Base-by-base conservation (phyloP, 2,888 invertebrate genomes). In the Torymus auratus region DNA sequence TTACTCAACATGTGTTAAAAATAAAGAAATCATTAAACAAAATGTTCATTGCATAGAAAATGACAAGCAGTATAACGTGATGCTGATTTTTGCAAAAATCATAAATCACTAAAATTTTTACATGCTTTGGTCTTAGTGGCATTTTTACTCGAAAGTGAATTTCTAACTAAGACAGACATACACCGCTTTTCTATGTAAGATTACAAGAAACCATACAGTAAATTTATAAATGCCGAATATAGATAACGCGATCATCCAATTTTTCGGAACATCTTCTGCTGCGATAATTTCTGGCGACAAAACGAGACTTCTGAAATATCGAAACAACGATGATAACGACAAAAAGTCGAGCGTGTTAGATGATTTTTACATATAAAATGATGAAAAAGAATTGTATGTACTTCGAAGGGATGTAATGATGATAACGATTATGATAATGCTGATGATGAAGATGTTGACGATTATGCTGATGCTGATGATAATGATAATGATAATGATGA, bases 331-430 rank as follows among this genome's bases (percentile, higher is more conserved):
- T 12, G 56, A 65, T n/a, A 13, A 58, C 50, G 15, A 68, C 15
- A 12, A 65, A 77, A 14, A 28, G 41, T 56, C 23, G n/a, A 5
- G n/a, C 67, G 61, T 58, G 17, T 65, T 56, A 28, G 52, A 64
- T 65, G 53, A 67, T 72, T 77, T 70, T 41, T 55, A 53, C n/a
- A 60, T 67, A 23, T 17, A 60, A 71, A 60, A 60, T 64, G 58
- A 62, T 12, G 28, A 58, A 60, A 75, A 67, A 62, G 41, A 17
- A 58, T 65, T 53, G 64, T 71, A 65, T 78, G 65, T 71, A 65
- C 28, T 78, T 71, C 15, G 20, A 69, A 73, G 60, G 15, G 41
- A 17, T 15, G 55, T 79, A 28, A 70, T 79, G 64, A 58, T 72
- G 17, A 41, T 41, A 41, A 41, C 7, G 41, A 10, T 41, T 41